Percentiles rank a stretch among this genome's conserved stretches.
Evolutionary conservation across 2,888 invertebrate genomes (phyloP).

Genomic region (Athalia circularis): DNA sequence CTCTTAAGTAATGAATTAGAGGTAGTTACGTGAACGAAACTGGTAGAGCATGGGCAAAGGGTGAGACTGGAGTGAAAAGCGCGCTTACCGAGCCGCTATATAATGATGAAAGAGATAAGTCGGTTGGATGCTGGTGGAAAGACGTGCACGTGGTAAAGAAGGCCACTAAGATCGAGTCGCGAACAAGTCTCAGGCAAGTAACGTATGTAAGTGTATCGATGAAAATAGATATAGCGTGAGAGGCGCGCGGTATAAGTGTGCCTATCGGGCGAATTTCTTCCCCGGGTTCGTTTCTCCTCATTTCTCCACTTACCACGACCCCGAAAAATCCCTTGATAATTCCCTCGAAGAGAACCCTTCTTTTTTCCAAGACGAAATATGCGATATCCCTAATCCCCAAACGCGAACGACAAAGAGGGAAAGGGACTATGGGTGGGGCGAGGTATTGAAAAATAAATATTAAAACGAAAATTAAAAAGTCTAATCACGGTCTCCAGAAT

Average conservation of each 20-base stretch:
- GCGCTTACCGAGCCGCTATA: slow-evolving; percentile 8
- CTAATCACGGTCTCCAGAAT: slow-evolving; percentile 33
- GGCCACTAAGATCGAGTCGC: background rate
- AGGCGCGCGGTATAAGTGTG: background rate
- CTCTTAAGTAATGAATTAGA: slow-evolving; percentile 42
- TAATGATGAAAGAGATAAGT: slow-evolving; percentile 32
- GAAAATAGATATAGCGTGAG: background rate
- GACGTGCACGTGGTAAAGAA: background rate
- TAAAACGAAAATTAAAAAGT: slow-evolving; percentile 40
- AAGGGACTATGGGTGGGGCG: background rate
- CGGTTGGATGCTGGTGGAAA: background rate
- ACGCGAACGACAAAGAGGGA: background rate
- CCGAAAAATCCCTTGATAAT: background rate
- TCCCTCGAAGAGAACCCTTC: background rate
- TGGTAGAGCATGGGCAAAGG: slow-evolving; percentile 9
- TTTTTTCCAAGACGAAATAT: slow-evolving; percentile 2
- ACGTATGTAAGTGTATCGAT: background rate
- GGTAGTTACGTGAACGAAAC: slow-evolving; percentile 30
- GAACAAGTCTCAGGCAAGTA: background rate
- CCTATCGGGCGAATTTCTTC: background rate
- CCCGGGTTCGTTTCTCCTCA: background rate
- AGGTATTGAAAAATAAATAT: slow-evolving; percentile 41
- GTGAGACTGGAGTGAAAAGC: background rate
- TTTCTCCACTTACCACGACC: background rate
- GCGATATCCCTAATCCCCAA: slow-evolving; percentile 21